Evolutionary conservation across 2,888 invertebrate genomes (phyloP).

Genomic region (Ormia ochracea): DNA sequence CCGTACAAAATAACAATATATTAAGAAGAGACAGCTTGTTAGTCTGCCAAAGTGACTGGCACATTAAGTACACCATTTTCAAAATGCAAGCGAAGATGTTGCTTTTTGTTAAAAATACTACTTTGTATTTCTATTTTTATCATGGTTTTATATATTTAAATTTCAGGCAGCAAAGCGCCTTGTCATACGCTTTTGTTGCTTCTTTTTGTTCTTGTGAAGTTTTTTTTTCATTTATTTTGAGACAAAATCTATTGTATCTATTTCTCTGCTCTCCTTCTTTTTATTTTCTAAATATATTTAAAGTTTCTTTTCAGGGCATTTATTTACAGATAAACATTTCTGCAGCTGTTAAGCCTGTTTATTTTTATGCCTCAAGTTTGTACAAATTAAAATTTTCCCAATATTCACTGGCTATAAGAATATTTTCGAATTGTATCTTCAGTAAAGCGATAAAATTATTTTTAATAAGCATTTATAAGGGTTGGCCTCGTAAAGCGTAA

Average conservation of each 20-base stretch:
- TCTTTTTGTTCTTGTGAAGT: background rate
- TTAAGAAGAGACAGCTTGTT: background rate
- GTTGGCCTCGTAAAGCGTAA: background rate
- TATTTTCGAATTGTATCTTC: conserved; percentile 29
- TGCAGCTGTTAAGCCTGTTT: conserved; percentile 6
- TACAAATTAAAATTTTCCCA: background rate
- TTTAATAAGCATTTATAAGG: conserved; percentile 35
- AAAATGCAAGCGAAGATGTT: background rate
- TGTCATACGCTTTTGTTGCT: background rate
- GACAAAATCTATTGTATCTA: background rate
- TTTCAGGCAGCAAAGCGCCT: background rate
- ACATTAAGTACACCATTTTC: conserved; percentile 20
- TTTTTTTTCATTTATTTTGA: background rate
- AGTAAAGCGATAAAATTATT: conserved; percentile 51
- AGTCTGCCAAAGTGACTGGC: conserved; percentile 34
- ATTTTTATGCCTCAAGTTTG: background rate
- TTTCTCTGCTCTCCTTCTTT: background rate
- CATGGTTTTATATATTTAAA: conserved; percentile 1
- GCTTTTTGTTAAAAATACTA: background rate
- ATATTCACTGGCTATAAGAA: conserved; percentile 1
- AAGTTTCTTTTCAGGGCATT: conserved; percentile 15
- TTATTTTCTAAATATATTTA: background rate
- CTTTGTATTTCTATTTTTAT: background rate
- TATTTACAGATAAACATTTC: background rate
- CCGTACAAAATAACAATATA: background rate